Percentiles rank a stretch among this genome's conserved stretches.
These are phyloP conservation scores for Rhynchotus rufescens DNA, from an alignment of 2,797 vertebrate genomes.

Conservation along the genomic window DNA sequence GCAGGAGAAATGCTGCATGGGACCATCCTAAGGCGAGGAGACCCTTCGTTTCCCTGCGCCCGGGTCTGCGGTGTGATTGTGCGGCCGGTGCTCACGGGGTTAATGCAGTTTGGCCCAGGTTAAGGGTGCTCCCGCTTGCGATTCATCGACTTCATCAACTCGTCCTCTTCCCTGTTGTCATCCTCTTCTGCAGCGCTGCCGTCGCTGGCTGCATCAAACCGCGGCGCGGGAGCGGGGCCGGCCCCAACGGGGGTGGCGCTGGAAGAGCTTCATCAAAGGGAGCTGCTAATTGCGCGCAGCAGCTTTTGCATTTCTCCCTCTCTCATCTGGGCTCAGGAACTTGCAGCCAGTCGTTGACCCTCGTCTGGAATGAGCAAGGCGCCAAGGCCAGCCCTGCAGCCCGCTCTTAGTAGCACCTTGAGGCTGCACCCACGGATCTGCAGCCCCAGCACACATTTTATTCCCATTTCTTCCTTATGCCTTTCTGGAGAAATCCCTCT, in stretches of 20 bases:
- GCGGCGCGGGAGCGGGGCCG: not conserved
- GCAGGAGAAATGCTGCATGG: not conserved
- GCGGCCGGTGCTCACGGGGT: not conserved
- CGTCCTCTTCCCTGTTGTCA: not conserved
- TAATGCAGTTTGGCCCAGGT: not conserved
- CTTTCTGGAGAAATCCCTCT: not conserved
- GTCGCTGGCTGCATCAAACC: not conserved
- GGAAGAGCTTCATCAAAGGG: constrained; percentile 36
- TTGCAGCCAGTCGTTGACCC: not conserved
- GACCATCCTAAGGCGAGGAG: not conserved
- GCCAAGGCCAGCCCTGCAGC: rapidly evolving
- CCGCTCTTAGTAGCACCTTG: not conserved
- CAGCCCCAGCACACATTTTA: not conserved
- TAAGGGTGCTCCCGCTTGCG: constrained; percentile 6
- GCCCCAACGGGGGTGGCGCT: not conserved
- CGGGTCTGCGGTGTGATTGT: not conserved
- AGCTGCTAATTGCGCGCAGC: constrained; percentile 6
- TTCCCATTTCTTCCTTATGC: not conserved
- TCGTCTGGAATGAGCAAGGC: not conserved
- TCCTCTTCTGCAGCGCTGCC: not conserved
- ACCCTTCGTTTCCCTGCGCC: not conserved
- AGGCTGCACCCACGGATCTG: not conserved
- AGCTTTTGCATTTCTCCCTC: not conserved
- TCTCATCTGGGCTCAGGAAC: not conserved
- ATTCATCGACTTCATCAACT: not conserved